Evolutionary conservation across 2,888 invertebrate genomes (phyloP).

Genomic region (Caenorhabditis japonica): DNA sequence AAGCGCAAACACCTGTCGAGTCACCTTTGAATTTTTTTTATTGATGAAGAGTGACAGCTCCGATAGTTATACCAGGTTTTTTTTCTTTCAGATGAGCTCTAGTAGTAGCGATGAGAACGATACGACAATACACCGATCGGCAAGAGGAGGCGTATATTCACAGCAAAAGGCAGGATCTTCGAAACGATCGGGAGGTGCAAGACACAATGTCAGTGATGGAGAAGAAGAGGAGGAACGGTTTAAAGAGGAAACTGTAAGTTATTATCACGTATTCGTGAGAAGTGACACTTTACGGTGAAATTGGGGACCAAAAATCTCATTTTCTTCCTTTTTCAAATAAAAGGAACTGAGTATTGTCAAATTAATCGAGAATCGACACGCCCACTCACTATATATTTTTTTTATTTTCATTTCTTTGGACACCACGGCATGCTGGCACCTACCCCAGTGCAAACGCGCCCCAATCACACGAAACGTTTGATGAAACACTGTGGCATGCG

Average conservation of each 20-base stretch:
- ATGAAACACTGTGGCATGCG: no score
- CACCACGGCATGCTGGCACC: no score
- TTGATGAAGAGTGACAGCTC: not conserved
- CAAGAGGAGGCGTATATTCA: constrained; percentile 24
- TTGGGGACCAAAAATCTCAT: no score
- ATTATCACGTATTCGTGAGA: not conserved
- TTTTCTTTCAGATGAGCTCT: constrained; percentile 44
- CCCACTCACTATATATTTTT: no score
- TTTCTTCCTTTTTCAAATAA: no score
- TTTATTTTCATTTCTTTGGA: no score
- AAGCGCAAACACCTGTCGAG: constrained; percentile 27
- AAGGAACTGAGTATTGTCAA: no score
- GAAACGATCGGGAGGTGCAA: constrained; percentile 5
- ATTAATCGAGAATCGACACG: no score
- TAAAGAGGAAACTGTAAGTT: constrained; percentile 5
- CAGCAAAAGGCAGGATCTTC: constrained; percentile 43
- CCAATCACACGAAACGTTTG: no score
- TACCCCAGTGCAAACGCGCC: no score
- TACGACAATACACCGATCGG: constrained; percentile 21
- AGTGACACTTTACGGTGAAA: no score
- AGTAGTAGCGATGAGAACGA: constrained; percentile 51
- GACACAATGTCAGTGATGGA: constrained; percentile 37
- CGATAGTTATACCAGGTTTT: not conserved
- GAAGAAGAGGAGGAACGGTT: constrained; percentile 40
- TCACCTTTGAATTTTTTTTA: not conserved